Evolutionary conservation across 2,797 vertebrate species (phyloP), one percentile per base, ranked within the genome.

Genomic region (Oreortyx pictus): DNA sequence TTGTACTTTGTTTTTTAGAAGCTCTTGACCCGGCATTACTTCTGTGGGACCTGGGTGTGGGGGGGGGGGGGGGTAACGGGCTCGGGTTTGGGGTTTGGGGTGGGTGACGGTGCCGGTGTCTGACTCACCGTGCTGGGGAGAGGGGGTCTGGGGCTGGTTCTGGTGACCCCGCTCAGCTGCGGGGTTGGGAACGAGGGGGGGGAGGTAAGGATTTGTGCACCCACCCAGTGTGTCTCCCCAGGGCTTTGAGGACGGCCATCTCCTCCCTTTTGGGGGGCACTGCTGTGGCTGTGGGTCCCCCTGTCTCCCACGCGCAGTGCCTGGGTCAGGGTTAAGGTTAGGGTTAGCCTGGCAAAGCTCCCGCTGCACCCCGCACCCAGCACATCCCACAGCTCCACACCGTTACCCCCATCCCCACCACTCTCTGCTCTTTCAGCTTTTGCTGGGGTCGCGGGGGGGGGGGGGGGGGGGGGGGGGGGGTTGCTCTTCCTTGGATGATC

Each of bases 1-100:
- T 99, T 99, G 99, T 99, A 99, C 99, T 99, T 99, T 98, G 98
- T 99, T 99, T 99, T 99, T 98, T 99, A 99, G 97, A 98, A 88
- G 82, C 82, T 82, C 17, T 10, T 10, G 86, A 81, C 64, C 94
- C 1, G 0, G 81, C 0, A 1, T 81, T 70, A 5, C 49, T 0
- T 82, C 37, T 79, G 44, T 84, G 46, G 47, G 50, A 6, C 18
- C 29, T 54, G 50, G 50, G 25, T 7, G 25, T 3, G 50, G 50
- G 25, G 49, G 50, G 50, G 25, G 14, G 25, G 4, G 50, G 50
- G 25, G 49, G 25, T 15, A n/a, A n/a, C n/a, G 31, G 54, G 54
- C 11, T 25, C 50, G 19, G 31, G 52, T 12, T 27, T 9, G 25
- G 19, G 31, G 52, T 12, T 27, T 9, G 25, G 50, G 49, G 17